phyloP scores from a whole-genome alignment of 1,140 invertebrate genomes.

The Andrena cerasifolii region DNA sequence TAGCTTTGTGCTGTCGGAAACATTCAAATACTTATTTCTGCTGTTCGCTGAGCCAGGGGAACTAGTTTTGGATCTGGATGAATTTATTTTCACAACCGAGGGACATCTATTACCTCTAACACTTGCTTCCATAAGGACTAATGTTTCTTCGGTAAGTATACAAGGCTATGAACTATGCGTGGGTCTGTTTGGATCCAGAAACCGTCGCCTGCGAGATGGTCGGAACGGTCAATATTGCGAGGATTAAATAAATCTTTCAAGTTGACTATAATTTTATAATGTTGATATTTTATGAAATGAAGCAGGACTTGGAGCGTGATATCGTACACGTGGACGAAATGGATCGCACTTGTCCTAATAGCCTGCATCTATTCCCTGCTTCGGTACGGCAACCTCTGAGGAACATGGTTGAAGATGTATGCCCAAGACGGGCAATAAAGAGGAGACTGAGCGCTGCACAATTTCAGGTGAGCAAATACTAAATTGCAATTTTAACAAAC shows the following conservation, averaged over 20 bases:
- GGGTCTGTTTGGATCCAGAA: too few relatives aligned
- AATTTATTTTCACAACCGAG: conserved; percentile 98
- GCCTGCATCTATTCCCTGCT: conserved; percentile 90
- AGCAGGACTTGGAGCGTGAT: conserved; percentile 85
- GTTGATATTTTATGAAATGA: conserved; percentile 73
- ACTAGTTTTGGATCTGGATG: conserved; percentile 94
- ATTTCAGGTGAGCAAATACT: conserved; percentile 83
- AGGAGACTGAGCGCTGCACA: conserved; percentile 88
- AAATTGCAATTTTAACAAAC: not conserved
- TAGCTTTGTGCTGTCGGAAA: conserved; percentile 98
- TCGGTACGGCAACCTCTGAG: conserved; percentile 90
- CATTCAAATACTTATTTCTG: conserved; percentile 98
- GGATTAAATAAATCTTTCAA: too few relatives aligned
- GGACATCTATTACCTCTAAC: conserved; percentile 96
- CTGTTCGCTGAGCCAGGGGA: conserved; percentile 95
- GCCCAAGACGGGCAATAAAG: conserved; percentile 85
- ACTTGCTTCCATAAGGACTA: conserved; percentile 84
- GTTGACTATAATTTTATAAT: conserved; percentile 4
- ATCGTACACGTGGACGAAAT: conserved; percentile 80
- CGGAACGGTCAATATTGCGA: too few relatives aligned
- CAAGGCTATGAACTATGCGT: not conserved
- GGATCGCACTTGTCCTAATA: conserved; percentile 93
- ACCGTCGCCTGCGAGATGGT: too few relatives aligned
- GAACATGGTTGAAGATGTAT: conserved; percentile 92
- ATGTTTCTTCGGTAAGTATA: conserved; percentile 80